These are phyloP conservation scores for Cuculus canorus DNA, from an alignment of 2,797 vertebrate species.

Conservation along the genomic window DNA sequence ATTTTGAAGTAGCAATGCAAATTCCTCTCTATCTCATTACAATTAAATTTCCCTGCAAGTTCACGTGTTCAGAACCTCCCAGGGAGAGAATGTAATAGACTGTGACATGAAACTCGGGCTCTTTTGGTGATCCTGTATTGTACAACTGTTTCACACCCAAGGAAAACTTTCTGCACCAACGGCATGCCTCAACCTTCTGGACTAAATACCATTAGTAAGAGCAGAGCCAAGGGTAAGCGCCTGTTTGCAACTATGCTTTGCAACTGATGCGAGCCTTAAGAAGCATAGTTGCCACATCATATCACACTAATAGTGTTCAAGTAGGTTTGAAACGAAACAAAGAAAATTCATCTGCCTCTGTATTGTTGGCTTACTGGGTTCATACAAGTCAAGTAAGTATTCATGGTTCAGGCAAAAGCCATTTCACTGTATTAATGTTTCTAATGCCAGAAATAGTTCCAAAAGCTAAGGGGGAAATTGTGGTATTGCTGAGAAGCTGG, in stretches of 20 bases:
- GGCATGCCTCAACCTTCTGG: not conserved
- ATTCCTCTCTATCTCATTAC: not conserved
- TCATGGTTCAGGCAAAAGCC: not conserved
- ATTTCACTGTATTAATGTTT: not conserved
- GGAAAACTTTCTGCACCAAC: not conserved
- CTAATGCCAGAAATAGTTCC: not conserved
- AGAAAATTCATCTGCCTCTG: not conserved
- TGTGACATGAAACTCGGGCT: not conserved
- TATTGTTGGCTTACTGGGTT: not conserved
- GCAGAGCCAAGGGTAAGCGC: not conserved
- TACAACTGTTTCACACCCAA: not conserved
- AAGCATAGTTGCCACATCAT: not conserved
- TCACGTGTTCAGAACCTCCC: not conserved
- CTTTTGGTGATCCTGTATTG: not conserved
- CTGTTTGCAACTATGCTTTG: not conserved
- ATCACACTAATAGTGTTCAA: not conserved
- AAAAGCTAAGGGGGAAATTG: not conserved
- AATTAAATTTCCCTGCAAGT: not conserved
- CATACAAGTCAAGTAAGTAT: not conserved
- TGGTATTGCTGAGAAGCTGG: not conserved
- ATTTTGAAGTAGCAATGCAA: not conserved
- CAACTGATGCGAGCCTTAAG: not conserved
- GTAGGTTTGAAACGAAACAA: not conserved
- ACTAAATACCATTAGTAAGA: not conserved
- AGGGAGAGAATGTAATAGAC: not conserved